Evolutionary conservation across 2,888 invertebrate genomes (phyloP), one percentile per base, ranked within the genome.

Genomic region (Calliopum simillimum): DNA sequence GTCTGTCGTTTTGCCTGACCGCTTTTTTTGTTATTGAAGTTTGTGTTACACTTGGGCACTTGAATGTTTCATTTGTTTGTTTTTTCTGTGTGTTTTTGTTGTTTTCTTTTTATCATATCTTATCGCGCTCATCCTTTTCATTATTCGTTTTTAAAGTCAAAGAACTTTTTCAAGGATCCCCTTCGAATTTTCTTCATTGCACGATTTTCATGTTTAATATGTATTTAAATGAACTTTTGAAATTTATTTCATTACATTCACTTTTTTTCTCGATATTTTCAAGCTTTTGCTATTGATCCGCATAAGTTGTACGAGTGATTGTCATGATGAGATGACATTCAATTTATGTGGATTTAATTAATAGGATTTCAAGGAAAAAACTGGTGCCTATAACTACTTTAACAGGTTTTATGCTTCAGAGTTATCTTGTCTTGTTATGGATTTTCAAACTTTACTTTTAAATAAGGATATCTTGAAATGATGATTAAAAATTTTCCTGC

Each of bases 101-200:
- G 59, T 41, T 25, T 16, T 55, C 4, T 33, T 41, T 33, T 33
- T 53, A 2, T 51, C 55, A 21, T n/a, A 44, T 61, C 23, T 46
- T 61, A 25, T 14, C 62, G 21, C 21, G 21, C 19, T 56, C 64
- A 53, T 66, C 55, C 65, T 51, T 41, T 33, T 41, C 46, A 23
- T 53, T 56, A 46, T 41, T 67, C 59, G 5, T 55, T 49, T 4
- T 33, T 41, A 44, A 58, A 67, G 83, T 81, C 81, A 81, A 82
- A 76, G 76, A 82, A 82, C 82, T 79, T 79, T 77, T 82, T 81
- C 83, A 83, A 82, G 82, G 83, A 82, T 81, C 70, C 75, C 70
- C 68, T 75, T 56, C 49, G n/a, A 4, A 11, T 49, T 49, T 49
- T 49, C 5, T 5, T 49, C n/a, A 16, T 14, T 41, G 25, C 25